phyloP scores from a whole-genome alignment of 1,140 invertebrate species.

The Plodia interpunctella region DNA sequence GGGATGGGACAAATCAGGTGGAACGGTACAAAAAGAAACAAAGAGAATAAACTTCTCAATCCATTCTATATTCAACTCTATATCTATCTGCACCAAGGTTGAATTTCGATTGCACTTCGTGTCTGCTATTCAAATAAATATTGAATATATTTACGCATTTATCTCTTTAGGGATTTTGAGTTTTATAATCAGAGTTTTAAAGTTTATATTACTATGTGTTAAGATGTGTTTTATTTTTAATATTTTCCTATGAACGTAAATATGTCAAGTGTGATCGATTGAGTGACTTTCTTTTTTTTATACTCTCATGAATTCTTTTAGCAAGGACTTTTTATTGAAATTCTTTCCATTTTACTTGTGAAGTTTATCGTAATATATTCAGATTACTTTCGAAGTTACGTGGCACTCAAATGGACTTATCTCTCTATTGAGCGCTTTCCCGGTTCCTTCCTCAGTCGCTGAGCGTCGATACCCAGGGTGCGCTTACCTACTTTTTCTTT shows the following conservation, averaged over 20 bases:
- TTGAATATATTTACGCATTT: background rate
- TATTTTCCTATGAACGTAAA: conserved; percentile 11
- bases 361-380: too few species aligned
- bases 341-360: too few species aligned
- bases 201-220: background rate
- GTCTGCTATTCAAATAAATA: conserved; percentile 4
- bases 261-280: conserved; percentile 16
- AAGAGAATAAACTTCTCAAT: background rate
- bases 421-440: too few species aligned
- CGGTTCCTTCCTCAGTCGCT: too few species aligned
- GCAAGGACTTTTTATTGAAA: too few species aligned
- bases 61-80: background rate
- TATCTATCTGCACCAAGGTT: background rate
- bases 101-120: background rate
- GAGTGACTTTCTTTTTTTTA: conserved; percentile 9
- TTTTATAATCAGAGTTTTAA: background rate
- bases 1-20: conserved; percentile 7
- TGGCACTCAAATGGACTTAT: too few species aligned
- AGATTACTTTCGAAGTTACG: too few species aligned
- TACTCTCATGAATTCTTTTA: background rate
- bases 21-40: conserved; percentile 7
- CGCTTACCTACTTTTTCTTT: too few species aligned
- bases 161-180: background rate
- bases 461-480: too few species aligned
- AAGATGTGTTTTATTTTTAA: background rate